These are phyloP conservation scores for Eptatretus burgeri DNA, from an alignment of 2,113 vertebrate genomes.

Conservation along the genomic window DNA sequence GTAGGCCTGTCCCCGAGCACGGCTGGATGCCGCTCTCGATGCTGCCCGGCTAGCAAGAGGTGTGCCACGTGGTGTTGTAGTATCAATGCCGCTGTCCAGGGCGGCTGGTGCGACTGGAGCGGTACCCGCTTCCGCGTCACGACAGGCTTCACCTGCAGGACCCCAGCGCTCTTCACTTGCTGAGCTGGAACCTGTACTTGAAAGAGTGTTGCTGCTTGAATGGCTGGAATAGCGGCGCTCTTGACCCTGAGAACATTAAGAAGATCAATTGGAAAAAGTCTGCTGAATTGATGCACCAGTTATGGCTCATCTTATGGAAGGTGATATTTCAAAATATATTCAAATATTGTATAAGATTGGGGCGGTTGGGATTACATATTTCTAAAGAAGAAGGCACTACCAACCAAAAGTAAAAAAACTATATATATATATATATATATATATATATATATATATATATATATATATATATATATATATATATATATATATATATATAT, in stretches of 20 bases:
- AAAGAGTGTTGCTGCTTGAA: slow-evolving; percentile 78
- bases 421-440: too few relatives aligned
- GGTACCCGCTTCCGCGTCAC: not conserved
- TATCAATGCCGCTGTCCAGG: slow-evolving; percentile 62
- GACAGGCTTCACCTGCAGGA: not conserved
- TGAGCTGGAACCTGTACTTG: slow-evolving; percentile 59
- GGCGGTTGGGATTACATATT: too few relatives aligned
- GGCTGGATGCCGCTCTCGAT: not conserved
- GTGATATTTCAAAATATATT: too few relatives aligned
- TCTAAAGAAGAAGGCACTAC: too few relatives aligned
- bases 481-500: too few relatives aligned
- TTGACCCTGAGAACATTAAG: slow-evolving; percentile 20
- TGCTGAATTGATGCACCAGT: too few relatives aligned
- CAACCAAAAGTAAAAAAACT: too few relatives aligned
- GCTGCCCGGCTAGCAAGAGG: not conserved
- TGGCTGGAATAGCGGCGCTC: slow-evolving; percentile 70
- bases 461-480: too few relatives aligned
- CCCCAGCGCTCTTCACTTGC: slow-evolving; percentile 82
- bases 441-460: too few relatives aligned
- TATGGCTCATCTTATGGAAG: too few relatives aligned
- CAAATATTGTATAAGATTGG: too few relatives aligned
- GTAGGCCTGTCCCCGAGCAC: not conserved
- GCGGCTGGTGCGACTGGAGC: slow-evolving; percentile 23
- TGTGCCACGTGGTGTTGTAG: slow-evolving; percentile 15
- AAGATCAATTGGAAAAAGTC: too few relatives aligned